phyloP scores from a whole-genome alignment of 2,113 vertebrate species.

The Nerophis lumbriciformis region DNA sequence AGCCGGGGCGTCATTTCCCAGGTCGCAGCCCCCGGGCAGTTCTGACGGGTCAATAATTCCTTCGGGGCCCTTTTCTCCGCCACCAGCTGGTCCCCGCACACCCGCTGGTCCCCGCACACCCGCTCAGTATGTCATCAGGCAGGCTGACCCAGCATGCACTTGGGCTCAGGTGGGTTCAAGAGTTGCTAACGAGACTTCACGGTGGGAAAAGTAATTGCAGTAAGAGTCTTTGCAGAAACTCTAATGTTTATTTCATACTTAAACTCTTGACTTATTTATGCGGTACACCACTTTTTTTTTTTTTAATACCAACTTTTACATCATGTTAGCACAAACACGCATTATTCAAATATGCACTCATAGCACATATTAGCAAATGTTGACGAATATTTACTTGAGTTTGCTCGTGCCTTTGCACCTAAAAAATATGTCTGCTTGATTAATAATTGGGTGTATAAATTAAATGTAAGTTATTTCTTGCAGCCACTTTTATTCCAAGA shows the following conservation, averaged over 20 bases:
- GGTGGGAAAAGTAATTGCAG: conserved; percentile 10
- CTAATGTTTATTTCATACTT: neutral
- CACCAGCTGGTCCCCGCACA: conserved; percentile 67
- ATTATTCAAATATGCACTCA: neutral
- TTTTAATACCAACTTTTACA: neutral
- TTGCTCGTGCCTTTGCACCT: too few relatives aligned
- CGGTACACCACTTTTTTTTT: neutral
- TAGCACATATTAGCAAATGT: neutral
- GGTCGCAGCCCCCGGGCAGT: conserved; percentile 62
- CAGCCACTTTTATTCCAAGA: too few relatives aligned
- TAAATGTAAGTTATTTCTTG: neutral
- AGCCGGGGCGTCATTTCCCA: conserved; percentile 69
- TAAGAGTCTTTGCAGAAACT: neutral
- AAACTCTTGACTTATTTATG: neutral
- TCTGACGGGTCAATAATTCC: conserved; percentile 67
- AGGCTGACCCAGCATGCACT: conserved; percentile 50
- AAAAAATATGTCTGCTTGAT: neutral
- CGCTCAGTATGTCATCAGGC: conserved; percentile 54
- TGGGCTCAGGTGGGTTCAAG: conserved; percentile 56
- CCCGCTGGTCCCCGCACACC: conserved; percentile 56
- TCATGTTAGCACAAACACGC: neutral
- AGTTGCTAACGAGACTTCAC: conserved; percentile 8
- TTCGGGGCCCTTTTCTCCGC: conserved; percentile 52
- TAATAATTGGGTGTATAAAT: neutral
- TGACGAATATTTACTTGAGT: neutral